These are phyloP conservation scores for Gadopsis bispinosus DNA, from an alignment of 2,797 vertebrate genomes.

Conservation along the genomic window DNA sequence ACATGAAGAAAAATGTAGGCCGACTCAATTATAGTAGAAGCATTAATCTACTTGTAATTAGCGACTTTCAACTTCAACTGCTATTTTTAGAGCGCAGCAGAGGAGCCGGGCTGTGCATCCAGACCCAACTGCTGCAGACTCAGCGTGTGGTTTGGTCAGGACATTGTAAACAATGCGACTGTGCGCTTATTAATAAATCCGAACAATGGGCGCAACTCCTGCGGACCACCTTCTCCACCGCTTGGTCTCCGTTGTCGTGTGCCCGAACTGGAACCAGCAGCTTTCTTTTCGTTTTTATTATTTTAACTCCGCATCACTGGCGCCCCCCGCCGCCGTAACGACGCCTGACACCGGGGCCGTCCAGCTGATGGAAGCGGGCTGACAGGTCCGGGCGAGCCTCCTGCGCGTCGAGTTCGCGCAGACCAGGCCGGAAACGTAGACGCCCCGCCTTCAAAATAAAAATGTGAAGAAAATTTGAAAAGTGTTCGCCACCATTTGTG, in stretches of 20 bases:
- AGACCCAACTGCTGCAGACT: neutral
- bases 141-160: neutral
- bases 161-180: neutral
- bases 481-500: accelerated
- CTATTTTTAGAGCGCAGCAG: constrained; percentile 23
- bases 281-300: no score
- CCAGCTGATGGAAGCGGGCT: constrained; percentile 67
- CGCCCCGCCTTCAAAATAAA: constrained; percentile 53
- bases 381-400: constrained; percentile 74
- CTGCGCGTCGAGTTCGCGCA: constrained; percentile 20
- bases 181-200: no score
- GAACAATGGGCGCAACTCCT: neutral
- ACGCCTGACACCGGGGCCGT: no score
- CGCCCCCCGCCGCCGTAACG: no score
- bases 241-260: neutral
- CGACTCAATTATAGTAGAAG: constrained; percentile 3
- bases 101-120: neutral
- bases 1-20: constrained; percentile 1
- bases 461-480: neutral
- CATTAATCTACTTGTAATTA: constrained; percentile 21
- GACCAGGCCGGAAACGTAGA: neutral
- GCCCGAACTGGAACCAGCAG: no score
- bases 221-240: neutral
- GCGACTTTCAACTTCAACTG: constrained; percentile 10
- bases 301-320: no score